Base-by-base conservation (phyloP, 2,113 vertebrate species). In the Theristicus caerulescens region DNA sequence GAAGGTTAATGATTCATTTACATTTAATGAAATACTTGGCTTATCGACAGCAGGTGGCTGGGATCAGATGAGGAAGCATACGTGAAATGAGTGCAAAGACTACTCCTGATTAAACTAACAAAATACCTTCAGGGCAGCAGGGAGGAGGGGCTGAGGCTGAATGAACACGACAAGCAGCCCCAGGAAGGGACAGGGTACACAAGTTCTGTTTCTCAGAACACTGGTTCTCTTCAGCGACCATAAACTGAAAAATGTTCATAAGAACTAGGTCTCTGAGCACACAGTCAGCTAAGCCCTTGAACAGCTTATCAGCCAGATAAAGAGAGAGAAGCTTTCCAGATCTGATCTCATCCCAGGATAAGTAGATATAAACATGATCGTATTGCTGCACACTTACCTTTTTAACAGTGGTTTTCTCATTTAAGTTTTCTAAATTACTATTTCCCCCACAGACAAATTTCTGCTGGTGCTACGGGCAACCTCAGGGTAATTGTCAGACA, bases 251-350 rank as follows among this genome's bases (percentile, higher is more conserved):
- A 84, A 79, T 2, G 32, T 6, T 81, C 69, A 4, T 20, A 71
- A 87, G 87, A 95, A 93, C 65, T 34, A 74, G 81, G 94, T 69
- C 93, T 90, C 77, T n/a, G 62, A 72, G 47, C 74, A 32, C 77
- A 74, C 3, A 0, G 78, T 42, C 87, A 88, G 87, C 92, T 96
- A 86, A 97, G 92, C 74, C 85, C 65, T 31, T 65, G 82, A 93
- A 87, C 81, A 93, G 93, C 92, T 96, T 93, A 94, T 58, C 49
- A 90, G 62, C 66, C 52, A 32, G 92, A 94, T 87, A 64, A 84
- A 64, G 78, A 64, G 54, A 81, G 65, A 82, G 57, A 10, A 94
- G 92, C 87, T 96, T 91, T 91, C 57, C 91, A 77, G 88, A 82
- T 79, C 93, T 82, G 94, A 77, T 81, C 84, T 80, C 61, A 58